Evolutionary conservation across 2,797 vertebrate genomes (phyloP).

Genomic region (Emydoidea blandingii): DNA sequence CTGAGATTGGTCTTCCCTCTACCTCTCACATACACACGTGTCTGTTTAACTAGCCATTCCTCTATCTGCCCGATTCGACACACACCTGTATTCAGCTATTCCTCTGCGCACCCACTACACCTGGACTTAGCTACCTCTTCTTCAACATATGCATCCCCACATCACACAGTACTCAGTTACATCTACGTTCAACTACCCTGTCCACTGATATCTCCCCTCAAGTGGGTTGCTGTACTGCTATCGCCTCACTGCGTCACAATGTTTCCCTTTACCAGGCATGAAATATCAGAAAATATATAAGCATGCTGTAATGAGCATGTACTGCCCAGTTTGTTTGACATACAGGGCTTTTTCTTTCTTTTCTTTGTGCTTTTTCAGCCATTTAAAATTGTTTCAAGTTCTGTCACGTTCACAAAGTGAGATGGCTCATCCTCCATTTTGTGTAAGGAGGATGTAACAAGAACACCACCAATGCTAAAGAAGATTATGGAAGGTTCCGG

Average conservation of each 20-base stretch:
- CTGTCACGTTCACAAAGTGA: not conserved
- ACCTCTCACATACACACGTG: not conserved
- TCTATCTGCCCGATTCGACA: not conserved
- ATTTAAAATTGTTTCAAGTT: not conserved
- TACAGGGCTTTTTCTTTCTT: not conserved
- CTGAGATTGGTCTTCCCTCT: not conserved
- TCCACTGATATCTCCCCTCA: not conserved
- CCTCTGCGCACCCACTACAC: not conserved
- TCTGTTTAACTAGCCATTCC: not conserved
- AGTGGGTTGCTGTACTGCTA: not conserved
- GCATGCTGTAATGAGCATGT: not conserved
- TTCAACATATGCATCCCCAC: not conserved
- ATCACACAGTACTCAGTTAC: not conserved
- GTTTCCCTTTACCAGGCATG: not conserved
- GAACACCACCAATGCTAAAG: constrained; percentile 3
- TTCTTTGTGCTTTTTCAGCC: not conserved
- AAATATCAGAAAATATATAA: not conserved
- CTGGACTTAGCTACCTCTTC: not conserved
- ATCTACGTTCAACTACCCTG: not conserved
- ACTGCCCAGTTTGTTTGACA: not conserved
- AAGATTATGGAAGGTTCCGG: not conserved
- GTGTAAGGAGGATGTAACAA: not conserved
- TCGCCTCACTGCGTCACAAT: rapidly evolving
- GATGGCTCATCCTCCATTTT: not conserved
- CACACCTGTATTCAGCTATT: not conserved